Conservation (phyloP, 2,113 vertebrate species). For the Columbina picui region DNA sequence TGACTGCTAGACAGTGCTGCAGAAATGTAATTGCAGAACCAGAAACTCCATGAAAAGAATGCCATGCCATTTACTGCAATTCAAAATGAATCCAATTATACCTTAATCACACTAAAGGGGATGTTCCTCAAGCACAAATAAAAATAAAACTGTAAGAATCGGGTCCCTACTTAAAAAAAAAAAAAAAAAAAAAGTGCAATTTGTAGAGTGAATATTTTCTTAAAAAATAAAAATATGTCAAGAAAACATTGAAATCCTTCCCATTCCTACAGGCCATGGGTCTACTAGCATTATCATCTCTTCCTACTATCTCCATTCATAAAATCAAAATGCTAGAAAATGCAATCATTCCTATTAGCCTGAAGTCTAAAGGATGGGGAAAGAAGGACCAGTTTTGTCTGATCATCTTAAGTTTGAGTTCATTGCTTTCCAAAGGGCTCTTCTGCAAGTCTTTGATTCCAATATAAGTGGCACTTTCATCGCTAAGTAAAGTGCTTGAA, state of each 20-base stretch:
- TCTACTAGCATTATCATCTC: neutral
- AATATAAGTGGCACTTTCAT: slow-evolving; percentile 9
- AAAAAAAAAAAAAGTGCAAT: neutral
- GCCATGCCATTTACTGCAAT: slow-evolving; percentile 46
- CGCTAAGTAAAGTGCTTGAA: slow-evolving; percentile 39
- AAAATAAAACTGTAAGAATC: slow-evolving; percentile 27
- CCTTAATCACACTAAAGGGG: slow-evolving; percentile 65
- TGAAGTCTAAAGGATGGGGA: neutral
- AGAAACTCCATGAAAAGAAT: slow-evolving; percentile 62
- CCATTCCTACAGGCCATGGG: neutral
- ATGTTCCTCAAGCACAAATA: slow-evolving; percentile 31
- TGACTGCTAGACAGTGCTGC: slow-evolving; percentile 55
- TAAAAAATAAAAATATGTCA: neutral
- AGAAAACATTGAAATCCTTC: neutral
- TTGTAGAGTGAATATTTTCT: neutral
- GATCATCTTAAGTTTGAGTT: neutral
- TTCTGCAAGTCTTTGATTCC: neutral
- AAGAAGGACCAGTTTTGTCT: neutral
- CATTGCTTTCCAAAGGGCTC: neutral
- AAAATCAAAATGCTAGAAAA: neutral
- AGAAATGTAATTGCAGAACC: slow-evolving; percentile 65
- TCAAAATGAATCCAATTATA: slow-evolving; percentile 69
- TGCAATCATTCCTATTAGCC: neutral
- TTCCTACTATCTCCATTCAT: neutral
- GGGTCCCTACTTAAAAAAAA: neutral